These are phyloP conservation scores for Grantiella picta DNA, from an alignment of 2,113 vertebrate species.

Conservation along the genomic window DNA sequence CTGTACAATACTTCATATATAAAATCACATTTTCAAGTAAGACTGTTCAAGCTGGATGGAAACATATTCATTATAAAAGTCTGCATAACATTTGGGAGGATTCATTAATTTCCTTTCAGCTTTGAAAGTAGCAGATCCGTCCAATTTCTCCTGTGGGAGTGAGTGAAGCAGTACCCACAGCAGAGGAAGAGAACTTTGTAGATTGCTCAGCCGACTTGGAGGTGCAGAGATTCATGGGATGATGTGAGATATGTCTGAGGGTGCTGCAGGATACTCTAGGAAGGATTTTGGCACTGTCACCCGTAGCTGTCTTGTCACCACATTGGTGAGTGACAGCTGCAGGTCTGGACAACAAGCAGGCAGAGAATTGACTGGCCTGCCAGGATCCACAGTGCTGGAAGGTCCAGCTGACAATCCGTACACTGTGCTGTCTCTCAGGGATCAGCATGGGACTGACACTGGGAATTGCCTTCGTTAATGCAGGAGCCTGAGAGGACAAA, in stretches of 20 bases:
- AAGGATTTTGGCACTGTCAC: neutral
- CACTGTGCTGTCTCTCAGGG: neutral
- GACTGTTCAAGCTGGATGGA: neutral
- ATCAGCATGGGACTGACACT: too few species aligned
- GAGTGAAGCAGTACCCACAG: neutral
- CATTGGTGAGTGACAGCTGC: neutral
- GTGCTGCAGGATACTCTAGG: neutral
- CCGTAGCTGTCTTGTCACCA: neutral
- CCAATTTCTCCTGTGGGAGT: neutral
- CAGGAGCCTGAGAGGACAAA: neutral
- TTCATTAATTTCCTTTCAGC: neutral
- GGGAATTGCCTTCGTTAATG: neutral
- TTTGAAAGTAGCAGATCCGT: conserved; percentile 9
- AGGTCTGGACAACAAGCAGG: neutral
- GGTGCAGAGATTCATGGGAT: neutral
- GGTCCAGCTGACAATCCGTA: neutral
- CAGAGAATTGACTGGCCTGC: neutral
- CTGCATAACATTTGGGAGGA: conserved; percentile 15
- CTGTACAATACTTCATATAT: neutral
- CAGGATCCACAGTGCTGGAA: neutral
- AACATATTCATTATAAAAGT: conserved; percentile 41
- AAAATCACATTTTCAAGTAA: conserved; percentile 23
- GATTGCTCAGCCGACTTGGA: neutral
- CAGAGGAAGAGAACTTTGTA: neutral
- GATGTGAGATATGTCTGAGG: neutral